Evolutionary conservation across 2,888 invertebrate genomes (phyloP).

Genomic region (Rotaria macrura): DNA sequence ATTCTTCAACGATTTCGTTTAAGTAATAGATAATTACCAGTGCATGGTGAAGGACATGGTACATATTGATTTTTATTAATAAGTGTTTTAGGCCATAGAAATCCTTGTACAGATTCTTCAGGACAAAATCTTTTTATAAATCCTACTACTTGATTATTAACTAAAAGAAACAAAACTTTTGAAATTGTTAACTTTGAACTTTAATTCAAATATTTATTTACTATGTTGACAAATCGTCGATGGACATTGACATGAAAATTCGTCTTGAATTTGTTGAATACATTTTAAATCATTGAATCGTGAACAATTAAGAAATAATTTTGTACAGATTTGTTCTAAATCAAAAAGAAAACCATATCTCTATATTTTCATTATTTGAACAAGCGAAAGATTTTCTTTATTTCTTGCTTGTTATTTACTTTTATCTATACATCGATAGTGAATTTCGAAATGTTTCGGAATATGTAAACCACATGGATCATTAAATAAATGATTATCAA

Average conservation of each 20-base stretch:
- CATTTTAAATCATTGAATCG: background rate
- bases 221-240: background rate
- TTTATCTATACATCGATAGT: slow-evolving; percentile 5
- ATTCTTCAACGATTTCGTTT: too few species aligned
- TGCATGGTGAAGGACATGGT: background rate
- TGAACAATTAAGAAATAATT: background rate
- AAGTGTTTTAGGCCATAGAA: background rate
- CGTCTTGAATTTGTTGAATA: background rate
- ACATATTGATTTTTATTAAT: background rate
- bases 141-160: background rate
- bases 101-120: background rate
- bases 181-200: background rate
- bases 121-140: background rate
- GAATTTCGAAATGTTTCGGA: slow-evolving; percentile 4
- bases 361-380: background rate
- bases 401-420: background rate
- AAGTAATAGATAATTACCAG: background rate
- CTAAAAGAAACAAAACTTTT: background rate
- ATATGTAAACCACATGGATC: slow-evolving; percentile 11
- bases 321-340: background rate
- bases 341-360: background rate
- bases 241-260: slow-evolving; percentile 6
- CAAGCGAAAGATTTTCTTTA: too few species aligned
- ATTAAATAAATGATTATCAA: background rate
- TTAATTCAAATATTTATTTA: background rate